phyloP scores from a whole-genome alignment of 2,113 vertebrate species.

The Pitta sordida region DNA sequence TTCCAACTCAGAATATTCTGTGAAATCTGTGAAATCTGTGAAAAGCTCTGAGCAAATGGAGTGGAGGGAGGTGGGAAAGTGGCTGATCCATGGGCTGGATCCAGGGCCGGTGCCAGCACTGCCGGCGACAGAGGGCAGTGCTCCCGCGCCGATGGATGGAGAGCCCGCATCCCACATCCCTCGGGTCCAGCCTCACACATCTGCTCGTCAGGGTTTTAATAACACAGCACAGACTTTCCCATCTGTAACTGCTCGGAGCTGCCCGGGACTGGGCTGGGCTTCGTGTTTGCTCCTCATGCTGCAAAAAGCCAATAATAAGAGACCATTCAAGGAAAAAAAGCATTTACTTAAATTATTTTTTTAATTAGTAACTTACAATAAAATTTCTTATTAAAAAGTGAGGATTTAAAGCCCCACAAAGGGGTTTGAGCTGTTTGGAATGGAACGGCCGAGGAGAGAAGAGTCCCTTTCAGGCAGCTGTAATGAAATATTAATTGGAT shows the following conservation, averaged over 20 bases:
- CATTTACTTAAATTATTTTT: constrained; percentile 7
- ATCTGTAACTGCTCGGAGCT: not conserved
- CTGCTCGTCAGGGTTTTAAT: not conserved
- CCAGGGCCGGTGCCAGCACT: not conserved
- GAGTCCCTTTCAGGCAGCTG: not conserved
- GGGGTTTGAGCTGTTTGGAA: not conserved
- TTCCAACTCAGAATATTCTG: no score
- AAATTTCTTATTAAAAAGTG: not conserved
- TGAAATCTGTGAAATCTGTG: no score
- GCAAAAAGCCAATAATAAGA: not conserved
- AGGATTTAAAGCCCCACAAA: not conserved
- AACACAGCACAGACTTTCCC: not conserved
- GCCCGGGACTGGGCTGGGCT: not conserved
- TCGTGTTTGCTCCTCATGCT: not conserved
- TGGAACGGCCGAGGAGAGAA: not conserved
- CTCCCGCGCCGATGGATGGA: not conserved
- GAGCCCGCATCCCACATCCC: accelerated
- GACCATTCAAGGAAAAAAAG: not conserved
- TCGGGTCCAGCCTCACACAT: not conserved
- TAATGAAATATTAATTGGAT: constrained; percentile 57
- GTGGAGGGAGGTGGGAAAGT: accelerated
- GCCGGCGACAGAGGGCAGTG: not conserved
- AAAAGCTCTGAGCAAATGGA: accelerated
- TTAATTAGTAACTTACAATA: constrained; percentile 23
- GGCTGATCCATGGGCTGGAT: accelerated